These are phyloP conservation scores for Lithosia quadra DNA, from an alignment of 2,888 invertebrate genomes.

Conservation along the genomic window DNA sequence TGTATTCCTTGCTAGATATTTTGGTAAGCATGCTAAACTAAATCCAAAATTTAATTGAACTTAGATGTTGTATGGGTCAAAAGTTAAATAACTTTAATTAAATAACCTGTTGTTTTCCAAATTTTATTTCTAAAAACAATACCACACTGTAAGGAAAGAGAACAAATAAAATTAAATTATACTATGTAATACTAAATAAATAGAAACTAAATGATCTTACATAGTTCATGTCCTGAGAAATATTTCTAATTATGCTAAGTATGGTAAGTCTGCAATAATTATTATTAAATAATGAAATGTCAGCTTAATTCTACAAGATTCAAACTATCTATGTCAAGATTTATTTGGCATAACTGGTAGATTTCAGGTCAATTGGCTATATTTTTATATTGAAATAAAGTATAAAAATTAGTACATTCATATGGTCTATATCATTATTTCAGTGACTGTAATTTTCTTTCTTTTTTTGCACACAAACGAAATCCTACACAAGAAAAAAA, in stretches of 20 bases:
- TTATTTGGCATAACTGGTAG: slow-evolving; percentile 45
- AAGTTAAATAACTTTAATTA: neutral
- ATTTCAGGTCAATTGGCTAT: slow-evolving; percentile 33
- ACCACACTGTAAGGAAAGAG: slow-evolving; percentile 56
- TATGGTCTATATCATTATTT: slow-evolving; percentile 19
- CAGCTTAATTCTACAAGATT: slow-evolving; percentile 52
- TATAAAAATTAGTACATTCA: slow-evolving; percentile 16
- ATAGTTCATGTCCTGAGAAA: slow-evolving; percentile 52
- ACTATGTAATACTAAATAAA: slow-evolving; percentile 38
- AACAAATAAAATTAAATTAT: slow-evolving; percentile 37
- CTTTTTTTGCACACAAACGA: slow-evolving; percentile 7
- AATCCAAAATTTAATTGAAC: too few relatives aligned
- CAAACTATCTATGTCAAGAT: slow-evolving; percentile 53
- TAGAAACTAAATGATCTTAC: slow-evolving; percentile 45
- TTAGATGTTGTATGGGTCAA: neutral
- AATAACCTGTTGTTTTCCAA: neutral
- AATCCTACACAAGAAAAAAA: slow-evolving; percentile 23
- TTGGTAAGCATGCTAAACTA: too few relatives aligned
- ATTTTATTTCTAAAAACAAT: slow-evolving; percentile 51
- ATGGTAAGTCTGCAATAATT: slow-evolving; percentile 38
- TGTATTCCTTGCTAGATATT: too few relatives aligned
- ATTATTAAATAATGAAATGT: slow-evolving; percentile 71
- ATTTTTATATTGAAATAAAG: neutral
- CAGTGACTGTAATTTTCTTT: slow-evolving; percentile 17
- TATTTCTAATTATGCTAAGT: slow-evolving; percentile 32